phyloP scores from a whole-genome alignment of 2,888 invertebrate genomes.

The Oligia fasciuncula region DNA sequence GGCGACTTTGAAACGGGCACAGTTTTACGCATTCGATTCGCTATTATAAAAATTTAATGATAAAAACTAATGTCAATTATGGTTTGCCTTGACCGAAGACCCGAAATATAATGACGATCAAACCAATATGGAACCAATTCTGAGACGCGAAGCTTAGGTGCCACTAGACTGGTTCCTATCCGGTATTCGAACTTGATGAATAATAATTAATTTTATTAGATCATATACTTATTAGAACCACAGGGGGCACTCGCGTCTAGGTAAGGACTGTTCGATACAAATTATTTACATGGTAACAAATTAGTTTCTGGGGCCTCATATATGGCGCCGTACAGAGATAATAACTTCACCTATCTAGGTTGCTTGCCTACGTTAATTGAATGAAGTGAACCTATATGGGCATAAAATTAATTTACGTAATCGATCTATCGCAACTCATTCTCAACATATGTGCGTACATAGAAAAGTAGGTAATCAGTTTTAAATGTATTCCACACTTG shows the following conservation, averaged over 20 bases:
- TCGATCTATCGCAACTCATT: constrained; percentile 39
- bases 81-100: constrained; percentile 73
- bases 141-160: constrained; percentile 70
- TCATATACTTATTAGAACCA: constrained; percentile 71
- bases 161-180: constrained; percentile 76
- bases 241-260: constrained; percentile 69
- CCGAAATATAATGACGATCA: constrained; percentile 70
- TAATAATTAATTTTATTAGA: constrained; percentile 78
- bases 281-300: constrained; percentile 61
- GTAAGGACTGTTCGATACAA: constrained; percentile 63
- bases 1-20: constrained; percentile 52
- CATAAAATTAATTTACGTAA: constrained; percentile 51
- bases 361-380: constrained; percentile 42
- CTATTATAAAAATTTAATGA: constrained; percentile 50
- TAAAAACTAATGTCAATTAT: constrained; percentile 61
- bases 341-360: constrained; percentile 56
- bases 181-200: constrained; percentile 72
- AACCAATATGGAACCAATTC: constrained; percentile 67
- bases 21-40: constrained; percentile 62
- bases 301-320: constrained; percentile 50
- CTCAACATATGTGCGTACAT: constrained; percentile 16
- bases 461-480: constrained; percentile 42
- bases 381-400: constrained; percentile 30
- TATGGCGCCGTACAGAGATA: constrained; percentile 65
- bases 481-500: constrained; percentile 32